phyloP scores from a whole-genome alignment of 2,888 invertebrate genomes.

The Andrena bicolor region DNA sequence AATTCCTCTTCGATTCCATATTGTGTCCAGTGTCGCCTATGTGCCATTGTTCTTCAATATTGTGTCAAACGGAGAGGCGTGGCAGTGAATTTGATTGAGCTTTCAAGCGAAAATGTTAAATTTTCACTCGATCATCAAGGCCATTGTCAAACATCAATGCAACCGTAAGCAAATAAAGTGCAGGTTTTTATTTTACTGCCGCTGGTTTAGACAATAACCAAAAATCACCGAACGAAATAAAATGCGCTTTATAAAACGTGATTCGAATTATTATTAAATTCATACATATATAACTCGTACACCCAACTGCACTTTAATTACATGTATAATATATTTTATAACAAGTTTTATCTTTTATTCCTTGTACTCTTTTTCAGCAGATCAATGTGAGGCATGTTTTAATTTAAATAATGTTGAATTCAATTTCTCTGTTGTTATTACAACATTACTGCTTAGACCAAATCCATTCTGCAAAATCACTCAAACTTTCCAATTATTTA shows the following conservation, averaged over 20 bases:
- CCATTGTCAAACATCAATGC: slow-evolving; percentile 42
- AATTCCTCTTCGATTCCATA: slow-evolving; percentile 53
- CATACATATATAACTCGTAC: neutral
- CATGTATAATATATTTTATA: neutral
- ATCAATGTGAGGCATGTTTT: too few relatives aligned
- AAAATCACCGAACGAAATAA: slow-evolving; percentile 2
- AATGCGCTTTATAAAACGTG: neutral
- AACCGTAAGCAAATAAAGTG: slow-evolving; percentile 27
- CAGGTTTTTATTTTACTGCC: neutral
- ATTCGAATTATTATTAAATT: neutral
- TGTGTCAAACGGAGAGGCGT: slow-evolving; percentile 13
- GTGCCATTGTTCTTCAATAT: slow-evolving; percentile 52
- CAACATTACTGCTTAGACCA: too few relatives aligned
- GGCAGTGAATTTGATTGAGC: slow-evolving; percentile 24
- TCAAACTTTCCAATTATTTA: too few relatives aligned
- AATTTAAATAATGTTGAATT: too few relatives aligned
- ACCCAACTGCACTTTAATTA: neutral
- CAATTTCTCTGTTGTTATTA: too few relatives aligned
- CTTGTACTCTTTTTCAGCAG: too few relatives aligned
- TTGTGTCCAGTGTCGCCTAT: slow-evolving; percentile 33
- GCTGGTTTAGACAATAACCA: slow-evolving; percentile 3
- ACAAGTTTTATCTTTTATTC: too few relatives aligned
- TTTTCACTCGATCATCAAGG: slow-evolving; percentile 45
- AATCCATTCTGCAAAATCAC: too few relatives aligned
- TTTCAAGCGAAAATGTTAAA: slow-evolving; percentile 52